Percentiles rank a stretch among this genome's conserved stretches.
Evolutionary conservation across 2,797 vertebrate species (phyloP).

Genomic region (Anguilla pacifica): DNA sequence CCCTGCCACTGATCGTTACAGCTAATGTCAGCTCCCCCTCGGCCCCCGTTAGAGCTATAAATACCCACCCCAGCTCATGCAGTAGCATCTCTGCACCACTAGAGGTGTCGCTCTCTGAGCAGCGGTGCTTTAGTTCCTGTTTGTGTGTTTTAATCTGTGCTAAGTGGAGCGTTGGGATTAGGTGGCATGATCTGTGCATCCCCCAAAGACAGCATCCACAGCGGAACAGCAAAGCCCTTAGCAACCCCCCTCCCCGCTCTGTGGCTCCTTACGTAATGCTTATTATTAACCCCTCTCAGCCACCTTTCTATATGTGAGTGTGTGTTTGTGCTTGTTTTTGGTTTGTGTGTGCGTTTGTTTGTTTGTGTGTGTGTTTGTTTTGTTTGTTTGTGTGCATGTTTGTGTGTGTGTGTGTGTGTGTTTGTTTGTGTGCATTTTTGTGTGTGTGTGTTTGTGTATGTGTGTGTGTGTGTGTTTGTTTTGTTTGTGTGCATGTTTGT

Average conservation of each 20-base stretch:
- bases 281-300: background rate
- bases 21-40: constrained; percentile 30
- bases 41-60: constrained; percentile 26
- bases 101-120: background rate
- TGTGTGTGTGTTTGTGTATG: background rate
- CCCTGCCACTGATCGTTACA: constrained; percentile 40
- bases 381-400: background rate
- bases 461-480: too few relatives aligned
- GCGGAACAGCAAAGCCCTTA: background rate
- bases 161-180: constrained; percentile 29
- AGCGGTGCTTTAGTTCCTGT: constrained; percentile 50
- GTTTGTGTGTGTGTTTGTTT: too few relatives aligned
- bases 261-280: constrained; percentile 15
- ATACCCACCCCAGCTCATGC: background rate
- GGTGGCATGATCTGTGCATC: background rate
- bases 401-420: too few relatives aligned
- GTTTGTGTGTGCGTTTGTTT: background rate
- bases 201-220: background rate
- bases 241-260: background rate
- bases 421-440: too few relatives aligned
- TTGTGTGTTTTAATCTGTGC: constrained; percentile 52
- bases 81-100: background rate
- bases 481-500: background rate
- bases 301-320: background rate
- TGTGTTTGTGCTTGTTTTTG: too few relatives aligned